Base-by-base conservation (phyloP, 2,113 vertebrate species). In the Gopherus evgoodei region DNA sequence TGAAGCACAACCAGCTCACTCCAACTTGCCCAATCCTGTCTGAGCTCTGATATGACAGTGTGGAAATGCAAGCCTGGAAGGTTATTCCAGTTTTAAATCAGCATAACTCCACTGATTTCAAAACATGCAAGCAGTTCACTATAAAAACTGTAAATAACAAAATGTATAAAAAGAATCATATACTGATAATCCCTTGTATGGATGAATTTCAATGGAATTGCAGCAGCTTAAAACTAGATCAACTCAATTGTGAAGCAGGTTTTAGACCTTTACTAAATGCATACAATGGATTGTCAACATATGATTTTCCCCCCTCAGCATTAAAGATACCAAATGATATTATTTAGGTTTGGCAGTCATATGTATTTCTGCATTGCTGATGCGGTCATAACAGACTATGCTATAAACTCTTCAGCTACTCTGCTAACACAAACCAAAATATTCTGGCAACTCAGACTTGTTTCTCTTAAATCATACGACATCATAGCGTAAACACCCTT, bases 401-500 rank as follows among this genome's bases (percentile, higher is more conserved):
- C 59, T 84, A 65, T 50, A 69, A 50, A 52, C 59, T 52, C 21
- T 80, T 93, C 50, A 1, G 54, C 29, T 86, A 19, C 52, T 92
- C 38, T 81, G 92, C 12, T 82, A 94, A 94, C 92, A 93, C 57
- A 97, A 91, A 81, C 53, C 83, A 90, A 93, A 96, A 84, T 81
- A 89, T 35, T 92, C 83, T 56, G 80, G 79, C 85, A 93, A 89
- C 42, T 65, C 86, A 50, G 84, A 76, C 31, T 62, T 69, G 38
- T 85, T 90, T 69, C 49, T 35, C 38, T 90, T 27, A 47, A 42
- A 0, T 93, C 65, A 22, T 2, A 31, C 52, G 85, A 90, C 89
- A 78, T 80, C 50, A 92, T 5, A 53, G 79, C 59, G 29, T n/a
- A 49, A 2, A 2, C 21, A 47, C 8, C 29, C 79, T 31, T 81